These are phyloP conservation scores for Cladorhizidae sp. DNA, from an alignment of 37 sponge, comb jelly and placozoan genomes.

Conservation along the genomic window DNA sequence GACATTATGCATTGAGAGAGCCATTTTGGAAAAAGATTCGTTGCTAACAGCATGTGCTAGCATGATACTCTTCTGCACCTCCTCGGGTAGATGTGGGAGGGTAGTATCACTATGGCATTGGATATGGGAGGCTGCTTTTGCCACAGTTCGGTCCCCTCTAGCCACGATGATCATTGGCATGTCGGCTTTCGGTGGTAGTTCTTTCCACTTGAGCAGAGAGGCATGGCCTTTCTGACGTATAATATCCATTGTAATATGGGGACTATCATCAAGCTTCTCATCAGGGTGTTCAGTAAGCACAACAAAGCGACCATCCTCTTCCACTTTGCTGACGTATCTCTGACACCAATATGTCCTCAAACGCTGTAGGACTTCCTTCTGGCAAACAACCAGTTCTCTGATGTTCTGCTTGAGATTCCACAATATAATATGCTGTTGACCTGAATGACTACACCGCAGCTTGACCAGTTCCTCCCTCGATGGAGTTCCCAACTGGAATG, in stretches of 20 bases:
- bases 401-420: neutral
- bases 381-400: neutral
- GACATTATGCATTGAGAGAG: neutral
- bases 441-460: neutral
- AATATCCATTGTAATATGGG: too few species aligned
- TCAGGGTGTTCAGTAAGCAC: neutral
- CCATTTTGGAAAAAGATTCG: neutral
- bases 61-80: neutral
- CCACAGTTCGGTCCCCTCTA: too few species aligned
- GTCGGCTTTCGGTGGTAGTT: too few species aligned
- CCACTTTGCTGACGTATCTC: constrained; percentile 10
- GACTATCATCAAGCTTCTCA: too few species aligned
- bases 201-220: too few species aligned
- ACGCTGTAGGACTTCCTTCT: neutral
- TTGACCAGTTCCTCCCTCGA: neutral
- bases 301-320: neutral
- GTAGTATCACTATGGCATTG: too few species aligned
- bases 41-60: neutral
- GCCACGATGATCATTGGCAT: too few species aligned
- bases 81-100: neutral
- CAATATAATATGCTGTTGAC: neutral
- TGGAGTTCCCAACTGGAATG: constrained; percentile 18
- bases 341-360: constrained; percentile 46
- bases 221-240: too few species aligned
- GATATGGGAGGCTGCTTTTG: too few species aligned